A percentile compares a stretch with the other conserved stretches of the same genome.
Evolutionary conservation across 2,113 vertebrate species (phyloP).

Genomic region (Otus sunia): DNA sequence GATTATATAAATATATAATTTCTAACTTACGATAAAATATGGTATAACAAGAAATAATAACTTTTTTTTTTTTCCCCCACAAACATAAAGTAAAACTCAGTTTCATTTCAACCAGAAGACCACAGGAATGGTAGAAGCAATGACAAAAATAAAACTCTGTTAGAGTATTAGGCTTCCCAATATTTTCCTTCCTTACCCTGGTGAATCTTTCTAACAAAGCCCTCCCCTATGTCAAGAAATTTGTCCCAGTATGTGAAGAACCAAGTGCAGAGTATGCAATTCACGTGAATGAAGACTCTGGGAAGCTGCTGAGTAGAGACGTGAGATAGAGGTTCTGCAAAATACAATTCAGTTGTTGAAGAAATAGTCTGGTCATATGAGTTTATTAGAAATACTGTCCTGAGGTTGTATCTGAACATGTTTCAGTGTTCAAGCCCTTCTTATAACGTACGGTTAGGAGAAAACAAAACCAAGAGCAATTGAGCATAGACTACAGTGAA

Average conservation of each 20-base stretch:
- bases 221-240: background rate
- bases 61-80: background rate
- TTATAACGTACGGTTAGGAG: background rate
- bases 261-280: background rate
- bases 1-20: background rate
- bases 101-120: background rate
- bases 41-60: background rate
- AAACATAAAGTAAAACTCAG: background rate
- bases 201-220: background rate
- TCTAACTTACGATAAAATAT: background rate
- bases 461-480: background rate
- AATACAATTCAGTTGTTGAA: background rate
- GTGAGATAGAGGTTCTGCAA: background rate
- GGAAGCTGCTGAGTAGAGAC: background rate
- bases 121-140: background rate
- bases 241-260: background rate
- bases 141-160: background rate
- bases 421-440: background rate
- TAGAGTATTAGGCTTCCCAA: background rate
- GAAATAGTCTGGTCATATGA: background rate
- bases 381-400: background rate
- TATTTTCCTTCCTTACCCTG: background rate
- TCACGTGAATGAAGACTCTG: background rate
- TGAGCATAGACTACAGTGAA: background rate
- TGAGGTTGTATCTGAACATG: background rate